These are phyloP conservation scores for Gopherus evgoodei DNA, from an alignment of 2,113 vertebrate genomes.

Conservation along the genomic window DNA sequence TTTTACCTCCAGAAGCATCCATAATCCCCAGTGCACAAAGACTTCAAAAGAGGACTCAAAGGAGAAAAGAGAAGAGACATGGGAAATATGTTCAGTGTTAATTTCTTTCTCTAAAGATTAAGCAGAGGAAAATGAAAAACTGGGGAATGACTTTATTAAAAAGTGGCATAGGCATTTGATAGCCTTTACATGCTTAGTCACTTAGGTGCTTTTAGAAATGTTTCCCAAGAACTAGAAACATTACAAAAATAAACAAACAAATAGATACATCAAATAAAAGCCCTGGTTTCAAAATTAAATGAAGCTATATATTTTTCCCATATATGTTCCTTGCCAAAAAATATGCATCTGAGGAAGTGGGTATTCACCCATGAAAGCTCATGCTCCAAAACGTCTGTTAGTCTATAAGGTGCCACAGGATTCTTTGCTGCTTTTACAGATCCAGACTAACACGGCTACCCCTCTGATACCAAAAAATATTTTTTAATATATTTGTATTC, in stretches of 20 bases:
- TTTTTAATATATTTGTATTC: neutral
- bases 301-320: neutral
- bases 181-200: neutral
- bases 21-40: neutral
- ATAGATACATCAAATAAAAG: neutral
- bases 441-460: no score
- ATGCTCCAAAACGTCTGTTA: no score
- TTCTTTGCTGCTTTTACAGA: no score
- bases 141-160: neutral
- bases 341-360: neutral
- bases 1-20: neutral
- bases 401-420: no score
- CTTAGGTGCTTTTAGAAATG: neutral
- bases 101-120: neutral
- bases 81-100: neutral
- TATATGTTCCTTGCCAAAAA: constrained; percentile 1
- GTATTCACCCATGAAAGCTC: no score
- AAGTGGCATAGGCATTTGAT: neutral
- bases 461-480: neutral
- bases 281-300: neutral
- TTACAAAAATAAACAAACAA: neutral
- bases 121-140: neutral
- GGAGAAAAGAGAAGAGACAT: neutral
- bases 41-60: neutral
- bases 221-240: neutral